These are phyloP conservation scores for Zaprionus vittiger DNA, from an alignment of 1,140 invertebrate species.

Conservation along the genomic window DNA sequence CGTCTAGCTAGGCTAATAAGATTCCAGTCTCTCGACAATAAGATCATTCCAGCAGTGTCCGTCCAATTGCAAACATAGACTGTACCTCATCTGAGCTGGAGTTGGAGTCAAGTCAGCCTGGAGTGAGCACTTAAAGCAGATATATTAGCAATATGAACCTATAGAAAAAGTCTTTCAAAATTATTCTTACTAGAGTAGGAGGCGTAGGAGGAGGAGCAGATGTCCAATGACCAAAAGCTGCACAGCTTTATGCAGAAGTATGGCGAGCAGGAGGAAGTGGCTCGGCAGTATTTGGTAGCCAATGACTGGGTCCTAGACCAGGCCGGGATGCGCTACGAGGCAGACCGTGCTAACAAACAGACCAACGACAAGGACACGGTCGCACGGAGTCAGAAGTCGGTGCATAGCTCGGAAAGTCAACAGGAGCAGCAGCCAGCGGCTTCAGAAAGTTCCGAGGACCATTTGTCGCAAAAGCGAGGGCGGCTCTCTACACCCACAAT, in stretches of 20 bases:
- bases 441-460: conserved; percentile 30
- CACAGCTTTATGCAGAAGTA: conserved; percentile 62
- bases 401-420: conserved; percentile 41
- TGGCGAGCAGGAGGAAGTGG: conserved; percentile 57
- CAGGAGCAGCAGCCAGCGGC: conserved; percentile 14
- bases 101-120: conserved; percentile 16
- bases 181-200: conserved; percentile 23
- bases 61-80: no score
- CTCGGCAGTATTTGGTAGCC: conserved; percentile 48
- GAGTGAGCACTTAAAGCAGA: conserved; percentile 1
- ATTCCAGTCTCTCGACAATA: no score
- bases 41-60: no score
- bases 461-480: conserved; percentile 29
- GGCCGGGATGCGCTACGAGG: conserved; percentile 51
- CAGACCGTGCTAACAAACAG: conserved; percentile 35
- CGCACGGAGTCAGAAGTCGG: background rate
- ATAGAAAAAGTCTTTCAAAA: conserved; percentile 26
- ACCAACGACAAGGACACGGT: background rate
- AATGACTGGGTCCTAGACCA: conserved; percentile 61
- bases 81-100: background rate
- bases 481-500: conserved; percentile 60
- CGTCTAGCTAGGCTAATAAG: no score
- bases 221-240: conserved; percentile 75
- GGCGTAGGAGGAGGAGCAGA: conserved; percentile 40
- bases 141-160: conserved; percentile 18